Evolutionary conservation across 2,113 vertebrate genomes (phyloP).

Genomic region (Spizaetus ornatus): DNA sequence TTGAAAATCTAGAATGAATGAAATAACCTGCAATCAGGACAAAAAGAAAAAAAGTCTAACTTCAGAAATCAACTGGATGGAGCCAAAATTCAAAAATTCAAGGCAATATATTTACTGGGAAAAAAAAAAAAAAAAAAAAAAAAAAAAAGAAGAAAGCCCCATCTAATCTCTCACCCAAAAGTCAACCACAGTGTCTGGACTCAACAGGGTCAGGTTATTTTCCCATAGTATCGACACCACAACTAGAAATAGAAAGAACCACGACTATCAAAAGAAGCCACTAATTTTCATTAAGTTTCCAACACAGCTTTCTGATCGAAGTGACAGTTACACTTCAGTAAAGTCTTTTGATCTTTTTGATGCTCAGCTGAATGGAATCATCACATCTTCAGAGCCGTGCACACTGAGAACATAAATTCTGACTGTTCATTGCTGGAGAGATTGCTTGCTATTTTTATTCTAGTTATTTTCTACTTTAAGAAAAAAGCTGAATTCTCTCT

Average conservation of each 20-base stretch:
- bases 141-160: not conserved
- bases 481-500: not conserved
- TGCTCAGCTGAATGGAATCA: constrained; percentile 52
- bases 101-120: not conserved
- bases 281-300: constrained; percentile 23
- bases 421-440: constrained; percentile 2
- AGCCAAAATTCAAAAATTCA: constrained; percentile 3
- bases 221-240: not conserved
- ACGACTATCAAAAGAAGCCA: not conserved
- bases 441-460: constrained; percentile 41
- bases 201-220: constrained; percentile 1
- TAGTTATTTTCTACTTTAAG: not conserved
- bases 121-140: not conserved
- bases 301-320: constrained; percentile 42
- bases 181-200: not conserved
- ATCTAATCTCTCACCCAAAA: not conserved
- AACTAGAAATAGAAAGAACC: constrained; percentile 11
- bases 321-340: constrained; percentile 38
- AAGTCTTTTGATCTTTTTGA: constrained; percentile 52
- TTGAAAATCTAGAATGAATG: not conserved
- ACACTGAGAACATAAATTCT: constrained; percentile 43
- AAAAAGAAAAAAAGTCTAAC: not conserved
- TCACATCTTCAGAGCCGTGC: not conserved
- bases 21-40: not conserved
- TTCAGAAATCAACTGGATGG: not conserved